Conservation (phyloP, 92 coral and sea anemone genomes). For the Siderastrea radians region DNA sequence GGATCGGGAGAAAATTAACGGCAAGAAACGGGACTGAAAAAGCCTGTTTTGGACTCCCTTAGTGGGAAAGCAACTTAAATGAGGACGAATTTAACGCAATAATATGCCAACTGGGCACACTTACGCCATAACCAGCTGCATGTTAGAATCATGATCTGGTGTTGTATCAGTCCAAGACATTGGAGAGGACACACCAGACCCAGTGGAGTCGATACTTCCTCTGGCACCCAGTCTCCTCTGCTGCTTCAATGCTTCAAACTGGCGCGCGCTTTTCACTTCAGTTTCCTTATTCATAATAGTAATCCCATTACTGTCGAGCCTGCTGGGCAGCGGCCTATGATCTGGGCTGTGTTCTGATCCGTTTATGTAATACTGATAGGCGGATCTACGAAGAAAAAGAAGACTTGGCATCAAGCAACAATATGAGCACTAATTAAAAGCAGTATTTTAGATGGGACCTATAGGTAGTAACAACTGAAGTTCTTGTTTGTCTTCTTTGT, state of each 20-base stretch:
- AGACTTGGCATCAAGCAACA: too few relatives aligned
- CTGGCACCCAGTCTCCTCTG: constrained; percentile 21
- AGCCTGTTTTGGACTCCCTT: too few relatives aligned
- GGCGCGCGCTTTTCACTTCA: constrained; percentile 33
- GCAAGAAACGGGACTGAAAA: too few relatives aligned
- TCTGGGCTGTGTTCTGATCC: constrained; percentile 25
- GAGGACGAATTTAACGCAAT: background rate
- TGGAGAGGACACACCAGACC: constrained; percentile 47
- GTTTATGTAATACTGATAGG: constrained; percentile 9
- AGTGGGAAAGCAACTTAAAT: background rate
- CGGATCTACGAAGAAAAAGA: background rate
- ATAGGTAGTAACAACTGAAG: too few relatives aligned
- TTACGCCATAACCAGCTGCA: constrained; percentile 73
- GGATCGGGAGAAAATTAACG: too few relatives aligned
- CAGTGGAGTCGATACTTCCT: constrained; percentile 46
- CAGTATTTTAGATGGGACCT: too few relatives aligned
- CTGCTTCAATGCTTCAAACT: constrained; percentile 34
- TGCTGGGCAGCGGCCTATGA: constrained; percentile 14
- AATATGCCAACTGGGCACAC: background rate
- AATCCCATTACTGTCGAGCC: background rate
- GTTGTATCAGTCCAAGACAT: constrained; percentile 46
- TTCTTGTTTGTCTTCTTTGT: too few relatives aligned
- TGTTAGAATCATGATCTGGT: constrained; percentile 28
- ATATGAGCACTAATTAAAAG: too few relatives aligned
- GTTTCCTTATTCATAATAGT: constrained; percentile 21